Base-by-base conservation (phyloP, 2,113 vertebrate genomes). In the Dendrocopos noguchii region DNA sequence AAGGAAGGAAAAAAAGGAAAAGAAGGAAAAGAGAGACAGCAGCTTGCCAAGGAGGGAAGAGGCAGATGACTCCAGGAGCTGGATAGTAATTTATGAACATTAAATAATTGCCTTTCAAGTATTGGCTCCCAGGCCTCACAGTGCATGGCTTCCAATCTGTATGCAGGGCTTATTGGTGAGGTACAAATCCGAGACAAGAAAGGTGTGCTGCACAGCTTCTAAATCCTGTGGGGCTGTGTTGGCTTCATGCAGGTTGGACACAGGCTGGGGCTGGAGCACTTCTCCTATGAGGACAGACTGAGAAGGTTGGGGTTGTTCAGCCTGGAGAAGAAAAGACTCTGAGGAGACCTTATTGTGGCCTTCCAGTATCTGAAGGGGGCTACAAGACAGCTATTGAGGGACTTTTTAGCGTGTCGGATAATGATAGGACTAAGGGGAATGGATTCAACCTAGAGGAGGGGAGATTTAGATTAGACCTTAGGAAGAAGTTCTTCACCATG, bases 21-120 rank as follows among this genome's bases (percentile, higher is more conserved):
- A n/a, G n/a, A 86, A 36, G 4, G 3, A 34, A 66, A 36, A 46
- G 7, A 68, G 27, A 73, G 16, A 63, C 20, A 76, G 27, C 82
- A 86, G 87, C 82, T 96, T 97, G 95, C 94, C 87, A 95, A 70
- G 87, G 36, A 39, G n/a, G 67, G 65, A 96, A 52, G 16, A 96
- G 84, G 64, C 95, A 95, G 84, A 95, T 97, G 84, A 95, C 93
- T 83, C 33, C 61, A 83, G 47, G 44, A 90, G 20, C 34, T 87
- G 47, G 72, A 33, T 76, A 28, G 77, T 91, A 87, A 76, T 94
- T 92, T 73, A 79, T 57, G 78, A 89, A 95, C 66, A 73, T 93
- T 83, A 94, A 95, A 96, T 93, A 96, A 96, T 96, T 97, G 92
- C 60, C 68, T 93, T 97, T 95, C 34, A 80, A 87, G 65, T 91